A percentile compares a stretch with the other conserved stretches of the same genome.
Evolutionary conservation across 2,888 invertebrate genomes (phyloP).

Genomic region (Parnassius orleans): DNA sequence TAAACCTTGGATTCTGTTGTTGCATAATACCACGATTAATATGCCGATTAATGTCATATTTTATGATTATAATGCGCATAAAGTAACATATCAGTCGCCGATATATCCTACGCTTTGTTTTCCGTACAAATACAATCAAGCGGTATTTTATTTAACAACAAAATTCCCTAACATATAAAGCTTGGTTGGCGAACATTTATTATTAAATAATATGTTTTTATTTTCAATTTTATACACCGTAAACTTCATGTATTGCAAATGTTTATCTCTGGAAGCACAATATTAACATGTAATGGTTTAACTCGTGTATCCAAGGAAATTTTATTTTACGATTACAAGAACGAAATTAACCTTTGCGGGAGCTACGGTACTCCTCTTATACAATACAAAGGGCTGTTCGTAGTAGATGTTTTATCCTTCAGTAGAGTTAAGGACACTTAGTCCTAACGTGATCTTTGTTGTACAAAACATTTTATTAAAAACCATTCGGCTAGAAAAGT

Average conservation of each 20-base stretch:
- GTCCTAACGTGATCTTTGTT: not conserved
- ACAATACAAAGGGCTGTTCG: not conserved
- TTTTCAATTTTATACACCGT: slow-evolving; percentile 2
- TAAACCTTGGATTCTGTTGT: slow-evolving; percentile 44
- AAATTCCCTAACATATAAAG: not conserved
- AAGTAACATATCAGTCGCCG: slow-evolving; percentile 4
- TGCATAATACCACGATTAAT: slow-evolving; percentile 48
- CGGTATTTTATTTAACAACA: not conserved
- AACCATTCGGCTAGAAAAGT: slow-evolving; percentile 5
- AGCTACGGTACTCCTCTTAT: not conserved
- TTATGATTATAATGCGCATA: slow-evolving; percentile 40
- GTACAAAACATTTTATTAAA: not conserved
- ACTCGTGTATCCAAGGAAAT: not conserved
- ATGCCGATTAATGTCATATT: slow-evolving; percentile 45
- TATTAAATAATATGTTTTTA: slow-evolving; percentile 5
- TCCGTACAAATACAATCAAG: not conserved
- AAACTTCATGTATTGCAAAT: not conserved
- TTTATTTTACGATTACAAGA: not conserved
- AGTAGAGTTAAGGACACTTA: not conserved
- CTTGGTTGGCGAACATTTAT: not conserved
- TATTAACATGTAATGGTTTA: not conserved
- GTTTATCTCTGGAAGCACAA: not conserved
- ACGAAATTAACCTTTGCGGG: not conserved
- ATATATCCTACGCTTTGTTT: slow-evolving; percentile 7
- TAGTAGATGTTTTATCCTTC: not conserved